These are phyloP conservation scores for Polymixis flavicincta DNA, from an alignment of 2,888 invertebrate species.

Conservation along the genomic window DNA sequence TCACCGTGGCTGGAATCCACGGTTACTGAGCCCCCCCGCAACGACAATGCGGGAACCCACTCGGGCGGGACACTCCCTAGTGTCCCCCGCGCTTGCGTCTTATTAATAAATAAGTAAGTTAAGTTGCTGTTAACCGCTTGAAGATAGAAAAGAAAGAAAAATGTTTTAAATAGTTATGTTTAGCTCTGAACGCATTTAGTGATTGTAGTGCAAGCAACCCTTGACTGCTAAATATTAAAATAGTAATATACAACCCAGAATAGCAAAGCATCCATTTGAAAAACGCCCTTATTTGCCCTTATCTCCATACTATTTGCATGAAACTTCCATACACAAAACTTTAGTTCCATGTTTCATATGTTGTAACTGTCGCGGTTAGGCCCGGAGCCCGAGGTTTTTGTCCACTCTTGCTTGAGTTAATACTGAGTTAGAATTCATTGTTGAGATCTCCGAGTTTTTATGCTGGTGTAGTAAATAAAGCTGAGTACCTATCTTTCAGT, in stretches of 20 bases:
- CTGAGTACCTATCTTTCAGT: neutral
- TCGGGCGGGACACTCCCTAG: too few species aligned
- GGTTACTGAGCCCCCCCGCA: too few species aligned
- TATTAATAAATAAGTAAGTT: too few species aligned
- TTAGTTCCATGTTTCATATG: constrained; percentile 45
- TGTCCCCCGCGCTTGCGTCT: too few species aligned
- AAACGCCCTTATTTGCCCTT: constrained; percentile 12
- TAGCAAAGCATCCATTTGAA: neutral
- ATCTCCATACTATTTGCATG: constrained; percentile 17
- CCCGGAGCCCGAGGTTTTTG: constrained; percentile 49
- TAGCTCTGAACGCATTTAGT: neutral
- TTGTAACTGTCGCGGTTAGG: constrained; percentile 52
- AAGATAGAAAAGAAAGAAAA: neutral
- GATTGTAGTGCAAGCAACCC: neutral
- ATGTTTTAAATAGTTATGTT: neutral
- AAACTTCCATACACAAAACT: constrained; percentile 43
- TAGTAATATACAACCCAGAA: neutral
- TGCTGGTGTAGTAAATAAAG: constrained; percentile 32
- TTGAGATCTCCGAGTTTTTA: constrained; percentile 39
- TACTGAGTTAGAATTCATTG: constrained; percentile 60
- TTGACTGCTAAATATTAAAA: neutral
- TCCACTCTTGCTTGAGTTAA: constrained; percentile 48
- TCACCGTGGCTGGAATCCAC: too few species aligned
- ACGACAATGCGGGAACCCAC: too few species aligned
- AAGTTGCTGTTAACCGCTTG: too few species aligned